Conservation (phyloP, 2,797 vertebrate species). For the Odontamblyopus rebecca region DNA sequence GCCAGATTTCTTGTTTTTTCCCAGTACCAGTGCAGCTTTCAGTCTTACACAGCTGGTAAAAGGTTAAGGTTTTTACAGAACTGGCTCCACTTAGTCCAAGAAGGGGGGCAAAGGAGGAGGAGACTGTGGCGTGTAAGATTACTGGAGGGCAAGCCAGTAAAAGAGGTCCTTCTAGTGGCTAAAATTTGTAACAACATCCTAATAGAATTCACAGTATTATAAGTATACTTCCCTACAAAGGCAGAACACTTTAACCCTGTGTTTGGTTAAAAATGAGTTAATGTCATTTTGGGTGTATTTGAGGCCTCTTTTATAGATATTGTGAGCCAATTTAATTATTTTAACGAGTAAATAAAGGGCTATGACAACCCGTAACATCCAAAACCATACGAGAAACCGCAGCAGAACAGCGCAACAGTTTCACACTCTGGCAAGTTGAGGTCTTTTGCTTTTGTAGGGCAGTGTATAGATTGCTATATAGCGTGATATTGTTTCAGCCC, state of each 20-base stretch:
- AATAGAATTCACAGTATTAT: background rate
- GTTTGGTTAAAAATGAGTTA: too few relatives aligned
- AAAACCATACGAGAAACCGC: too few relatives aligned
- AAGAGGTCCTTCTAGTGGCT: constrained; percentile 45
- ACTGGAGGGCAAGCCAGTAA: constrained; percentile 4
- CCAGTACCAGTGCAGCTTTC: background rate
- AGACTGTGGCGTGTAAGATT: constrained; percentile 22
- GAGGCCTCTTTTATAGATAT: too few relatives aligned
- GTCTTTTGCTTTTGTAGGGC: too few relatives aligned
- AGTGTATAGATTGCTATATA: background rate
- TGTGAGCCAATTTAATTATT: too few relatives aligned
- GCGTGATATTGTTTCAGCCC: background rate
- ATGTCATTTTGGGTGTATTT: too few relatives aligned
- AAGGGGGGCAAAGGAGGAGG: constrained; percentile 18
- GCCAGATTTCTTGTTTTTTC: background rate
- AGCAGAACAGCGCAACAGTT: too few relatives aligned
- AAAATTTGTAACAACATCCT: constrained; percentile 12
- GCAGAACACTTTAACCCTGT: too few relatives aligned
- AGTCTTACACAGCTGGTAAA: constrained; percentile 24
- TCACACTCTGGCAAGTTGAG: too few relatives aligned
- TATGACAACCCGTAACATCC: too few relatives aligned
- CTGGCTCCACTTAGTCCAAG: constrained; percentile 47
- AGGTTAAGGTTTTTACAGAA: constrained; percentile 31
- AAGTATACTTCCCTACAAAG: background rate
- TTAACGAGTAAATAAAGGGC: too few relatives aligned